Percentiles rank a stretch among this genome's conserved stretches.
These are phyloP conservation scores for Euura saliciscinereae DNA, from an alignment of 1,140 invertebrate genomes.

Conservation along the genomic window DNA sequence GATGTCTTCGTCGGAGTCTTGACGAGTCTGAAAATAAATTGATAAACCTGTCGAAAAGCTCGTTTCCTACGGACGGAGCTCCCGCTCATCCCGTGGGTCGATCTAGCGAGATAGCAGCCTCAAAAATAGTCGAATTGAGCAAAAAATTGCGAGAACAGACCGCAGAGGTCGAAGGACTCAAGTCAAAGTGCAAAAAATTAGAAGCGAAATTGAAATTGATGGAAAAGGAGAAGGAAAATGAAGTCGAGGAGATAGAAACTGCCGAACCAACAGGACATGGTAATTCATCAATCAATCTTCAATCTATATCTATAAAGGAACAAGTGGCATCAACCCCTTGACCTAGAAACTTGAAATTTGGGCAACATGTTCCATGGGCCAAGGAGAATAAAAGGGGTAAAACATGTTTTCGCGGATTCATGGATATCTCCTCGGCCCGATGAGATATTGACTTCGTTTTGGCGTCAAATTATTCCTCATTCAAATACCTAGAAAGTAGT, in stretches of 20 bases:
- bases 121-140: conserved; percentile 57
- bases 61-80: not conserved
- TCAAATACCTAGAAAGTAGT: too few species aligned
- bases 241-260: too few species aligned
- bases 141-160: conserved; percentile 56
- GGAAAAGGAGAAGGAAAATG: conserved; percentile 31
- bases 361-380: too few species aligned
- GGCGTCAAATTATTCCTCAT: too few species aligned
- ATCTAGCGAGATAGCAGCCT: conserved; percentile 35
- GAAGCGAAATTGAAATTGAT: conserved; percentile 34
- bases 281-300: conserved; percentile 17
- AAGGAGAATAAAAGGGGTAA: too few species aligned
- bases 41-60: conserved; percentile 12
- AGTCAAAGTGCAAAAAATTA: conserved; percentile 49
- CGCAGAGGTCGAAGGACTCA: conserved; percentile 50
- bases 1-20: conserved; percentile 33
- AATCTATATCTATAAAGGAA: too few species aligned
- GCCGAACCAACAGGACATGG: conserved; percentile 16
- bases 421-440: too few species aligned
- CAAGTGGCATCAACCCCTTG: too few species aligned
- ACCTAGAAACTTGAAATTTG: too few species aligned
- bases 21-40: conserved; percentile 34
- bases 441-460: too few species aligned
- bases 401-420: too few species aligned
- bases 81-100: conserved; percentile 11